Conservation (phyloP, 2,888 invertebrate genomes). For the Meiosimyza platycephala region DNA sequence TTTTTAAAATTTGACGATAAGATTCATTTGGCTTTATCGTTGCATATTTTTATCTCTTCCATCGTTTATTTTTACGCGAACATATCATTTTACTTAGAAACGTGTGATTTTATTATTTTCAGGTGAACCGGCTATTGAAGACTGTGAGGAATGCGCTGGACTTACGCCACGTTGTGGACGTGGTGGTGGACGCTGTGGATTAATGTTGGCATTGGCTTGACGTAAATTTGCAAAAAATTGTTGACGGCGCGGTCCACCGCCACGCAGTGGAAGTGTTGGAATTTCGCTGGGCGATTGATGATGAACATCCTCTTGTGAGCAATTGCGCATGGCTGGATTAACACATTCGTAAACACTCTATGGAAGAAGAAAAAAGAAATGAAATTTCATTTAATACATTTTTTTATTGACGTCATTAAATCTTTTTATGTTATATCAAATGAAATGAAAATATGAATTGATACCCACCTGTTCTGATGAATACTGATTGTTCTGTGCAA, state of each 20-base stretch:
- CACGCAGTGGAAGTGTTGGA: constrained; percentile 65
- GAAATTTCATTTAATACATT: background rate
- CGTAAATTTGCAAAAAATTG: constrained; percentile 66
- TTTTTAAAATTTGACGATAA: background rate
- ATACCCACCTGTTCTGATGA: constrained; percentile 65
- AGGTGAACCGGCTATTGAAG: constrained; percentile 63
- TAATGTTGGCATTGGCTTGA: constrained; percentile 64
- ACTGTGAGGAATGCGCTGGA: constrained; percentile 58
- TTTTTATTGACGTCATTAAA: background rate
- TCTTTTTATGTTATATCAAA: too few species aligned
- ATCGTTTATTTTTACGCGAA: too few species aligned
- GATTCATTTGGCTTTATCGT: constrained; percentile 21
- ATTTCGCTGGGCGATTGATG: constrained; percentile 67
- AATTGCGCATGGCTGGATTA: constrained; percentile 69
- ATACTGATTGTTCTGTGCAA: constrained; percentile 68
- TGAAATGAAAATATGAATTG: background rate
- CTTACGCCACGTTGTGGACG: constrained; percentile 51
- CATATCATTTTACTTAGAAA: constrained; percentile 54
- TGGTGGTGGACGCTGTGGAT: constrained; percentile 57
- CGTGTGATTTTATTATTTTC: constrained; percentile 65
- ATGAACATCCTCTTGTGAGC: constrained; percentile 62
- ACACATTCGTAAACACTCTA: constrained; percentile 73
- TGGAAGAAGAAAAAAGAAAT: background rate
- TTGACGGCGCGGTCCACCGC: constrained; percentile 63
- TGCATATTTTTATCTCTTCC: constrained; percentile 18